These are phyloP conservation scores for Gulo gulo DNA, from an alignment of 2,113 vertebrate species.

Conservation along the genomic window DNA sequence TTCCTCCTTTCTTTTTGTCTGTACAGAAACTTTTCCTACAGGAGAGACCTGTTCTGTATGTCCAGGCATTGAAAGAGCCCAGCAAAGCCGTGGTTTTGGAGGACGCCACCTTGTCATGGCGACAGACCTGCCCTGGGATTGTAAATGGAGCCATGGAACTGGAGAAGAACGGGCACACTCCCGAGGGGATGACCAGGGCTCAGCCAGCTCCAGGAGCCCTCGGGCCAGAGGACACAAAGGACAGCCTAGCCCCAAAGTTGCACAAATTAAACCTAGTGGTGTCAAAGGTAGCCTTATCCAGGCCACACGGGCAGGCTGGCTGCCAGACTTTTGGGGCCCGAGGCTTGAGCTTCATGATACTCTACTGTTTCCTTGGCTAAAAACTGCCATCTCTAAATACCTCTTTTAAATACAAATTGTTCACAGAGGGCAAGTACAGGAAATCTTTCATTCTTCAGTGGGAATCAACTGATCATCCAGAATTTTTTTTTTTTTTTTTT, in stretches of 20 bases:
- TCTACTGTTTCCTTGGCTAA: not conserved
- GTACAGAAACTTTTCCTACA: conserved; percentile 53
- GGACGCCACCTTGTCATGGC: conserved; percentile 31
- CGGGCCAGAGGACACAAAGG: not conserved
- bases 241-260: not conserved
- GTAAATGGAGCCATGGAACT: not conserved
- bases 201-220: not conserved
- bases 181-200: not conserved
- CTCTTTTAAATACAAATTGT: not conserved
- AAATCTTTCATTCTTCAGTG: not conserved
- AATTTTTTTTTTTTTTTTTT: not conserved
- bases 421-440: not conserved
- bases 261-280: conserved; percentile 30
- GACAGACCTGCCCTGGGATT: not conserved
- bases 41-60: not conserved
- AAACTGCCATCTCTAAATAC: not conserved
- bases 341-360: fast-evolving
- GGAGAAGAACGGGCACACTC: not conserved
- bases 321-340: not conserved
- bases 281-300: not conserved
- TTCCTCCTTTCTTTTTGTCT: not conserved
- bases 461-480: not conserved
- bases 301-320: too few species aligned
- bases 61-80: conserved; percentile 22
- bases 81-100: conserved; percentile 1